phyloP scores from a whole-genome alignment of 2,888 invertebrate species.

The Drosophila emarginata region DNA sequence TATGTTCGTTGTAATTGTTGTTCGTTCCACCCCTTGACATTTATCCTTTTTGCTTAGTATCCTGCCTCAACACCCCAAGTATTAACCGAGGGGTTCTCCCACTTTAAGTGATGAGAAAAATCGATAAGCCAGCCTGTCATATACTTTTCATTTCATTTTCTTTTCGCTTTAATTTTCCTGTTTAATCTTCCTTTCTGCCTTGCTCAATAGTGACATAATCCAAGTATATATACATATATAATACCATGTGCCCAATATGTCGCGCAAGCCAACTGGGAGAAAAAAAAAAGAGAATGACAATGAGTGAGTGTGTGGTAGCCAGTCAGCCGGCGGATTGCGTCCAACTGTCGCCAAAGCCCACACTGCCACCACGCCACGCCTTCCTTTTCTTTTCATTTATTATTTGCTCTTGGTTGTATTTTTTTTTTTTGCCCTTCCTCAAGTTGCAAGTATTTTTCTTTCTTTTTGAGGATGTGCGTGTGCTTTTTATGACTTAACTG shows the following conservation, averaged over 20 bases:
- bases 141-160: slow-evolving; percentile 44
- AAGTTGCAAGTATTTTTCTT: slow-evolving; percentile 1
- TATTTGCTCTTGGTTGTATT: not conserved
- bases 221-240: not conserved
- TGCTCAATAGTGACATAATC: slow-evolving; percentile 61
- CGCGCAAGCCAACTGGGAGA: slow-evolving; percentile 39
- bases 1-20: not conserved
- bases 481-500: slow-evolving; percentile 64
- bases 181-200: slow-evolving; percentile 17
- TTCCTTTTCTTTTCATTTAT: slow-evolving; percentile 23
- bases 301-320: slow-evolving; percentile 18
- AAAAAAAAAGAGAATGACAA: not conserved
- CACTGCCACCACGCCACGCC: not conserved
- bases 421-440: slow-evolving; percentile 6
- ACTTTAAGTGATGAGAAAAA: slow-evolving; percentile 47
- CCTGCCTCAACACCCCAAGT: slow-evolving; percentile 63
- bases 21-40: slow-evolving; percentile 13
- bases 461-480: slow-evolving; percentile 34
- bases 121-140: slow-evolving; percentile 50
- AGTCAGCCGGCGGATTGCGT: slow-evolving; percentile 12
- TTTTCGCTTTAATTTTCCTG: slow-evolving; percentile 60
- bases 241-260: slow-evolving; percentile 51
- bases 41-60: slow-evolving; percentile 4
- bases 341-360: slow-evolving; percentile 54
- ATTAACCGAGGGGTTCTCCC: slow-evolving; percentile 33